Evolutionary conservation across 2,888 invertebrate species (phyloP).

Genomic region (Chouioia cunea): DNA sequence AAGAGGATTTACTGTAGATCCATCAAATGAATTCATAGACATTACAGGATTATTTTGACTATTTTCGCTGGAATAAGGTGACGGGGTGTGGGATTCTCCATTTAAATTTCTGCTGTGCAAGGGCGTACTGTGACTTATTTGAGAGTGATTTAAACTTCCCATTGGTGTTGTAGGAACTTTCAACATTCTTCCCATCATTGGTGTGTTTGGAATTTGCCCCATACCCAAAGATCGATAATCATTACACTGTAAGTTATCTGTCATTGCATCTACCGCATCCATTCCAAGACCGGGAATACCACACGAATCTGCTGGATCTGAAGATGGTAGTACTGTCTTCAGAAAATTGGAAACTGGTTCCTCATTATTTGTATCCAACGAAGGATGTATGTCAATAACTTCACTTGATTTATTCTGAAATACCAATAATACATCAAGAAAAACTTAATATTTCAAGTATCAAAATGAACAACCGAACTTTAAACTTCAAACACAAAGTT

Average conservation of each 20-base stretch:
- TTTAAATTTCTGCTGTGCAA: constrained; percentile 58
- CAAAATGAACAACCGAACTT: background rate
- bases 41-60: constrained; percentile 60
- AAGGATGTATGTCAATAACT: constrained; percentile 72
- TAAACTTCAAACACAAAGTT: background rate
- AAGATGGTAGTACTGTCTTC: constrained; percentile 71
- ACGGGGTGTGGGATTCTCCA: constrained; percentile 62
- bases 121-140: constrained; percentile 63
- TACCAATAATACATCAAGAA: constrained; percentile 15
- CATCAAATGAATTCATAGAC: constrained; percentile 54
- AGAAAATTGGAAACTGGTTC: constrained; percentile 70
- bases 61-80: constrained; percentile 66
- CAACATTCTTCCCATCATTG: constrained; percentile 56
- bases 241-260: constrained; percentile 56
- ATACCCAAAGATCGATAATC: constrained; percentile 69
- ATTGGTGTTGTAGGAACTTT: constrained; percentile 51
- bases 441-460: constrained; percentile 13
- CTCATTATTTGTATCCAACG: constrained; percentile 56
- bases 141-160: constrained; percentile 56
- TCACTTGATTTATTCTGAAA: constrained; percentile 71
- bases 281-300: constrained; percentile 65
- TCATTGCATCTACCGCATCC: constrained; percentile 56
- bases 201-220: constrained; percentile 60
- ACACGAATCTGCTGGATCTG: constrained; percentile 60
- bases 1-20: constrained; percentile 57